These are phyloP conservation scores for Bilobella aurantiaca DNA, from an alignment of 1,140 invertebrate species.

Conservation along the genomic window DNA sequence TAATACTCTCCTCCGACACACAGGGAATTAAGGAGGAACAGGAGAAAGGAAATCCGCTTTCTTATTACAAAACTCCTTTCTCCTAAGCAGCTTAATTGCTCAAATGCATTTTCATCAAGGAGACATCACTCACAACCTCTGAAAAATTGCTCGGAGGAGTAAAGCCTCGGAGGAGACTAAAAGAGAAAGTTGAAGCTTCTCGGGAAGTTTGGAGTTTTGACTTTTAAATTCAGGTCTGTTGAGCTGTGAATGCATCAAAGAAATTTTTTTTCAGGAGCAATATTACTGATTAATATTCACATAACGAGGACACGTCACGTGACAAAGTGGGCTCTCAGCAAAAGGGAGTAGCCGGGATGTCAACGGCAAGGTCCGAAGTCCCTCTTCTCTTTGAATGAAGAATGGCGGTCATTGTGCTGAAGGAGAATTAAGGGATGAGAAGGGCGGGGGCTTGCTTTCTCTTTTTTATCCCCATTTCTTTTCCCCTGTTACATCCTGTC, in stretches of 20 bases:
- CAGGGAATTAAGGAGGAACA: neutral
- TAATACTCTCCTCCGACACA: neutral
- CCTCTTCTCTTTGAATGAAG: neutral
- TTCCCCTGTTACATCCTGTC: neutral
- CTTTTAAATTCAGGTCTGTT: neutral
- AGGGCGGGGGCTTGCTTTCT: neutral
- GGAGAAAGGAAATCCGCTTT: neutral
- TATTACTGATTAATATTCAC: neutral
- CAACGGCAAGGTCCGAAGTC: neutral
- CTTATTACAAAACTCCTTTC: neutral
- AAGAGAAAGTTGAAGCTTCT: neutral
- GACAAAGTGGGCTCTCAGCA: neutral
- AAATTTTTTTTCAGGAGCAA: neutral
- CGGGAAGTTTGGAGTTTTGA: neutral
- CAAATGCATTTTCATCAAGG: slow-evolving; percentile 3
- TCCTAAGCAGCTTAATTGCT: slow-evolving; percentile 6
- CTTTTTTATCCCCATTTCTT: neutral
- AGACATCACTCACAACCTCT: neutral
- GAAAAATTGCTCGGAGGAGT: neutral
- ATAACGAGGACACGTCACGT: too few species aligned
- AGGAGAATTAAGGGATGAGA: neutral
- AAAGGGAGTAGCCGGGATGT: neutral
- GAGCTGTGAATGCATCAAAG: neutral
- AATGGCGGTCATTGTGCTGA: neutral
- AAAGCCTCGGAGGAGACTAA: neutral